phyloP scores from a whole-genome alignment of 2,797 vertebrate genomes.

The Falco columbarius region DNA sequence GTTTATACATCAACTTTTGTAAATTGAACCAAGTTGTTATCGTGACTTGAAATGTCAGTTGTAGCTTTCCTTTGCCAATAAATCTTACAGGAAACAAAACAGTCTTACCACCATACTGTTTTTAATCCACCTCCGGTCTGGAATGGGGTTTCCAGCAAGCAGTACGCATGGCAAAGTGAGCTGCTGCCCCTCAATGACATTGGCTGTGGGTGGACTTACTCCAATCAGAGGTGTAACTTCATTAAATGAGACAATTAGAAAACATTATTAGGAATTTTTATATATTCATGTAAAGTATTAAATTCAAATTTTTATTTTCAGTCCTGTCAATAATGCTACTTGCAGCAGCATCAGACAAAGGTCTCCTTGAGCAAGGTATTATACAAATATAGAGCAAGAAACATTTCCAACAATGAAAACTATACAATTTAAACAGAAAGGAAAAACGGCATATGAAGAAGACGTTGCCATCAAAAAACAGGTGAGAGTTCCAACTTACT shows the following conservation, averaged over 20 bases:
- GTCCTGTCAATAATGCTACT: background rate
- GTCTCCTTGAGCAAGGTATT: background rate
- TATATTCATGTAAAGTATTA: background rate
- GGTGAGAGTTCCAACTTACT: background rate
- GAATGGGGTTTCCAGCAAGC: constrained; percentile 93
- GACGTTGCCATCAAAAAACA: background rate
- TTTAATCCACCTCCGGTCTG: constrained; percentile 92
- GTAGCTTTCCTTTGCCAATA: background rate
- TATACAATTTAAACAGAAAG: background rate
- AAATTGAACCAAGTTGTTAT: background rate
- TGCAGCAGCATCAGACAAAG: background rate
- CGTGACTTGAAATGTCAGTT: background rate
- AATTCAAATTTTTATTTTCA: background rate
- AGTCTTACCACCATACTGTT: constrained; percentile 87
- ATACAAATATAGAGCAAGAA: background rate
- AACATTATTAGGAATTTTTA: background rate
- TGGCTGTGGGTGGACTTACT: constrained; percentile 85
- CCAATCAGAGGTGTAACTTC: constrained; percentile 90
- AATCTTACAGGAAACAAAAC: background rate
- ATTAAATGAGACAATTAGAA: background rate
- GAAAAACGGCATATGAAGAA: background rate
- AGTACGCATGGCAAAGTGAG: constrained; percentile 91
- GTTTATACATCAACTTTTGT: background rate
- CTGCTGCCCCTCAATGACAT: constrained; percentile 90
- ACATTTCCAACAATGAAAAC: background rate